phyloP scores from a whole-genome alignment of 2,888 invertebrate species.

The Sicus ferrugineus region DNA sequence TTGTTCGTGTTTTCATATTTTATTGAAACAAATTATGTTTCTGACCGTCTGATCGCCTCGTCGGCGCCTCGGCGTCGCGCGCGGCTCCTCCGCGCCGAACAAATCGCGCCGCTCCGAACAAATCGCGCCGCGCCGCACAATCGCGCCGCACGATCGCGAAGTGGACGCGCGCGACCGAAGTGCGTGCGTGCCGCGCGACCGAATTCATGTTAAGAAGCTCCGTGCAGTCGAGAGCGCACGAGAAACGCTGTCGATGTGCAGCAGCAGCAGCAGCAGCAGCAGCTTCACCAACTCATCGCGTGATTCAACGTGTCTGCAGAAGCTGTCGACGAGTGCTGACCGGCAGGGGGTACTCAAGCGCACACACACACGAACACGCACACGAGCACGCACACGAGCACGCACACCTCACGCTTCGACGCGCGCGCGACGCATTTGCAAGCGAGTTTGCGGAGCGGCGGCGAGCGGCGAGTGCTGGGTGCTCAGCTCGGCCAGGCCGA shows the following conservation, averaged over 20 bases:
- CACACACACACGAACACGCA: not conserved
- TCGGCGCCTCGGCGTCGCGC: not conserved
- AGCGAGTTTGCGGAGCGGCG: constrained; percentile 57
- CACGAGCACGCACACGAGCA: not conserved
- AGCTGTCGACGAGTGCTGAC: not conserved
- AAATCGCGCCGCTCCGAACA: not conserved
- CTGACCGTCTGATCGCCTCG: not conserved
- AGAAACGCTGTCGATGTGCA: not conserved
- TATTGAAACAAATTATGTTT: constrained; percentile 25
- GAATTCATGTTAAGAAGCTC: constrained; percentile 30
- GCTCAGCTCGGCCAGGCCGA: not conserved
- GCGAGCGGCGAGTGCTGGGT: constrained; percentile 52
- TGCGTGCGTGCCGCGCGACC: constrained; percentile 16
- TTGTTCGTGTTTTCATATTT: constrained; percentile 28
- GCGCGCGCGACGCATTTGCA: constrained; percentile 53
- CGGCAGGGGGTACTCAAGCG: not conserved
- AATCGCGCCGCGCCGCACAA: not conserved
- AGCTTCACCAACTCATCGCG: too few species aligned
- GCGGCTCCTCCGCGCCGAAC: not conserved
- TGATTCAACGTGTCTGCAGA: too few species aligned
- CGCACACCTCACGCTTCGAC: not conserved
- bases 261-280: not conserved
- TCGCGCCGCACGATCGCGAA: not conserved
- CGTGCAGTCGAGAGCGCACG: not conserved
- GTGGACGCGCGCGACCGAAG: constrained; percentile 18